A percentile compares a stretch with the other conserved stretches of the same genome.
Conservation (phyloP, 2,888 invertebrate genomes). For the Drosophila neoperkinsi region DNA sequence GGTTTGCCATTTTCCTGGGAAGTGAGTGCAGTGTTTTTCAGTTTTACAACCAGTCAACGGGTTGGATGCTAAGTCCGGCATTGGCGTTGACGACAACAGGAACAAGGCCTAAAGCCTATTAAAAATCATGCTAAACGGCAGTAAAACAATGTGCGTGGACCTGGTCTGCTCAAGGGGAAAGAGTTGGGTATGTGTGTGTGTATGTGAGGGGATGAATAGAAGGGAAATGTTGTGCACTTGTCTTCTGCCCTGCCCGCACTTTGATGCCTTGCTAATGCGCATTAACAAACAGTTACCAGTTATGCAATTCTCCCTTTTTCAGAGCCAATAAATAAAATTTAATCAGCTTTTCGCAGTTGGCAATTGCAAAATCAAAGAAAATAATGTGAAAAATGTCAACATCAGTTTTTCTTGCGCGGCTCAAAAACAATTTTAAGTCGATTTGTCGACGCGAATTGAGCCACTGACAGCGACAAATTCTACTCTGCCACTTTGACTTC, state of each 20-base stretch:
- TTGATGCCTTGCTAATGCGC: constrained; percentile 49
- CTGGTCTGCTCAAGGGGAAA: constrained; percentile 7
- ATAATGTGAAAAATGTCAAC: constrained; percentile 45
- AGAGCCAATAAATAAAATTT: constrained; percentile 60
- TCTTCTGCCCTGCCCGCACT: constrained; percentile 47
- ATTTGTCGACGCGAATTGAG: constrained; percentile 50
- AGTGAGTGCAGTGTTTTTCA: constrained; percentile 18
- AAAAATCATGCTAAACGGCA: constrained; percentile 78
- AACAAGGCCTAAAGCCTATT: constrained; percentile 72
- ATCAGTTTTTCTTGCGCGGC: constrained; percentile 39
- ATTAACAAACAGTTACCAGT: constrained; percentile 45
- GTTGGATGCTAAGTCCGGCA: constrained; percentile 44
- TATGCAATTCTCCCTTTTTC: constrained; percentile 26
- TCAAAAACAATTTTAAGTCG: constrained; percentile 80
- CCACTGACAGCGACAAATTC: constrained; percentile 37
- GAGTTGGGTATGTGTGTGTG: neutral
- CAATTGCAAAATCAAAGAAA: constrained; percentile 56
- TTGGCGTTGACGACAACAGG: constrained; percentile 40
- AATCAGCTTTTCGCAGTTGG: constrained; percentile 57
- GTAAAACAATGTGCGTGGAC: constrained; percentile 72
- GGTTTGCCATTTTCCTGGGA: constrained; percentile 24
- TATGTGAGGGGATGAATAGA: neutral
- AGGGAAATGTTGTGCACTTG: constrained; percentile 30
- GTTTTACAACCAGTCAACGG: constrained; percentile 56
- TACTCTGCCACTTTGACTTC: neutral